Base-by-base conservation (phyloP, 2,888 invertebrate genomes). In the Pterostichus niger region DNA sequence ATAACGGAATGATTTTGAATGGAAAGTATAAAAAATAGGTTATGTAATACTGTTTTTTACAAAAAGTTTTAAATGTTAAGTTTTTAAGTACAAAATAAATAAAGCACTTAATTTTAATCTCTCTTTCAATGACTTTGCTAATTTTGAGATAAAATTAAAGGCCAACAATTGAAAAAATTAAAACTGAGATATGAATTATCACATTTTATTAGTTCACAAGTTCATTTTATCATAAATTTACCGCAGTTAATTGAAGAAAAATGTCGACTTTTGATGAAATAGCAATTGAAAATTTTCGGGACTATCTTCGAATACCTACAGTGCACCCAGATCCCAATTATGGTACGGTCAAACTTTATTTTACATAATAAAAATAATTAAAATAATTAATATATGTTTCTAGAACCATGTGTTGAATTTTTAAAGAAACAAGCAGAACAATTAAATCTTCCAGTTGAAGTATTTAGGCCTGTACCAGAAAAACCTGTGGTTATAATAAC, bases 291-390 rank as follows among this genome's bases (percentile, higher is more conserved):
- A 94, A 95, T 87, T 96, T 98, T 87, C 92, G 95, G 80, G 95
- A 97, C 87, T 98, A 98, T 91, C 91, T 98, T 79, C 92, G 93
- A 85, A 96, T 98, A 86, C 95, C 96, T 7, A 96, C 96, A 78
- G 96, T 97, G 0, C 98, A 98, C 87, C 98, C 98, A 0, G 90
- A 95, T 87, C 91, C 97, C 6, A 93, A 97, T 89, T 98, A 98
- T 89, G 94, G 97, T 97, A 90, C n/a, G 92, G 93, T 90, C 87
- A 71, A 83, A 54, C 13, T 0, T 9, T 3, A 24, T 3, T 61
- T 17, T 61, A 6, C 4, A 11, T 7, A 33, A 2, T 61, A n/a
- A 6, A 11, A 24, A 64, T 64, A 31, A 64, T 10, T 64, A 35
- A 4, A n/a, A n/a, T n/a, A n/a, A n/a, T n/a, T n/a, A n/a, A n/a